Evolutionary conservation across 2,888 invertebrate genomes (phyloP), one percentile per base, ranked within the genome.

Genomic region (Iselma pallidipennis): DNA sequence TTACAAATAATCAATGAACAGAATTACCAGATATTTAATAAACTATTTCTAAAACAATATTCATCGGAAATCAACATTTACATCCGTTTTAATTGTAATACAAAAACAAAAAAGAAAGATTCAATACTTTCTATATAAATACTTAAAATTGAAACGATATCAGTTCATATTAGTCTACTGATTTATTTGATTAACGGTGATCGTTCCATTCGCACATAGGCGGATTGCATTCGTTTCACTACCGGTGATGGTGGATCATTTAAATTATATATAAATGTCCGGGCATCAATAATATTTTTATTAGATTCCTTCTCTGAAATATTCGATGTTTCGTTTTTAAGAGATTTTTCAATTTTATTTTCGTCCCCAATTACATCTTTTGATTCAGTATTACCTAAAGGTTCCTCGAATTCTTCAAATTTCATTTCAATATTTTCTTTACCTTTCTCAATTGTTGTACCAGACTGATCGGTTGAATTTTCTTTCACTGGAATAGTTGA

Each of bases 191-290:
- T 45, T 10, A 45, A 45, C 4, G 45, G 45, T 12, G 45, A 21
- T 45, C 45, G 4, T 45, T 28, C 23, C 12, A 63, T 0, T 10
- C 9, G 23, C n/a, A 63, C 63, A 19, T 23, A 54, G 31, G 59
- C 66, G 7, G 63, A 54, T 61, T 70, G 53, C 69, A 73, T 72
- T 58, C 66, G 68, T 59, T 67, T 63, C 6, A 71, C 51, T 25
- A 69, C 67, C 0, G 53, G 28, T 5, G 65, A 52, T 28, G 68
- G 66, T 29, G 63, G 23, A 45, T 67, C 59, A 12, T 59, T 69
- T 12, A 63, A 45, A 45, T 72, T 58, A n/a, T 48, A 42, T 50
- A 16, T 10, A 50, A 21, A 52, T 9, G 45, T 10, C 10, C 5
- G 21, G 1, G 12, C 2, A 45, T 45, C 45, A 10, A 21, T 45